Conservation (phyloP, 2,113 vertebrate species). For the Riparia riparia region DNA sequence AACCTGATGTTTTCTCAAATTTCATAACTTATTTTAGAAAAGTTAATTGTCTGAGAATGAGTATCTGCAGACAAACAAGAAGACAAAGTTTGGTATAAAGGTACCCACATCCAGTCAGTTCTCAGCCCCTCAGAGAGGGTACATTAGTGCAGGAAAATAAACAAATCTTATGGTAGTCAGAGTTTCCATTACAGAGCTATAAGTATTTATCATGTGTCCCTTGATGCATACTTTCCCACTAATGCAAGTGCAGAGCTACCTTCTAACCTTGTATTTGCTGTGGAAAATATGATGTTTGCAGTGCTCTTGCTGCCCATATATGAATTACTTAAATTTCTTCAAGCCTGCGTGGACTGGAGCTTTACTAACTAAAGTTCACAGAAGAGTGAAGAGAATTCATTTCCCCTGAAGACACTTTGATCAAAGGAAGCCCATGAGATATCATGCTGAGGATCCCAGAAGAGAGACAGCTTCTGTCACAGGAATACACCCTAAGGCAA, state of each 20-base stretch:
- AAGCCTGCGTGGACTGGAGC: background rate
- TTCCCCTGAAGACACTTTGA: background rate
- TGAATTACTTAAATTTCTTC: background rate
- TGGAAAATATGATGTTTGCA: background rate
- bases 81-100: background rate
- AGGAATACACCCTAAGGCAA: background rate
- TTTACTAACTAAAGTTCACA: background rate
- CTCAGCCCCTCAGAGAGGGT: background rate
- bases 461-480: background rate
- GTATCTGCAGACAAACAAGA: background rate
- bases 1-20: background rate
- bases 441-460: background rate
- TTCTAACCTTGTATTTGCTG: background rate
- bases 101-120: background rate
- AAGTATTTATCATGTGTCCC: background rate
- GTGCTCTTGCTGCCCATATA: background rate
- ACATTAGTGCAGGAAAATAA: background rate
- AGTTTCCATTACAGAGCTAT: background rate
- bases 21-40: background rate
- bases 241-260: background rate
- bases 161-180: background rate
- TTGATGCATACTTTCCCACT: background rate
- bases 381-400: background rate
- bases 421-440: background rate
- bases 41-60: background rate